Evolutionary conservation across 2,797 vertebrate genomes (phyloP).

Genomic region (Lacerta bilineata): DNA sequence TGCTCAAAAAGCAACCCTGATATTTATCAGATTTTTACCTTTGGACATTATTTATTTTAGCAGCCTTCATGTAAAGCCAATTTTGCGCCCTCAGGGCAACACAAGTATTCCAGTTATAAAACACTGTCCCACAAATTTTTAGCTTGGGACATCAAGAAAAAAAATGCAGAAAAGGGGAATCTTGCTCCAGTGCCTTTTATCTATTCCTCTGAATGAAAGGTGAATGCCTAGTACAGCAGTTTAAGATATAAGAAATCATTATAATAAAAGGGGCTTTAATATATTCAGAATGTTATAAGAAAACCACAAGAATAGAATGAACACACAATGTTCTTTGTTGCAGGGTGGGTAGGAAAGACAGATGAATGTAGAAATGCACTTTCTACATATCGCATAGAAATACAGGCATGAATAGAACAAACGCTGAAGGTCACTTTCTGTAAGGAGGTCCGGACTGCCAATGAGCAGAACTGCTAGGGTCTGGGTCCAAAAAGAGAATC

Average conservation of each 20-base stretch:
- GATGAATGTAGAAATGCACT: neutral
- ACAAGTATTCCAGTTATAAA: neutral
- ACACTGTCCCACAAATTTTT: constrained; percentile 9
- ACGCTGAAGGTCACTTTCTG: neutral
- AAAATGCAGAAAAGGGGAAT: constrained; percentile 7
- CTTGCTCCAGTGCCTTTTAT: neutral
- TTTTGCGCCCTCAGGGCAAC: neutral
- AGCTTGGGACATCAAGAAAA: constrained; percentile 27
- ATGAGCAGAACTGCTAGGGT: neutral
- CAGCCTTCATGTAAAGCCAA: neutral
- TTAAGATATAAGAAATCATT: constrained; percentile 13
- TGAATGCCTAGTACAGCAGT: neutral
- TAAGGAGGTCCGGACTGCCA: too few species aligned
- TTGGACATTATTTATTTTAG: constrained; percentile 8
- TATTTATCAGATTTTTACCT: constrained; percentile 10
- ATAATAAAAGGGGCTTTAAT: neutral
- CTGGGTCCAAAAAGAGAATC: neutral
- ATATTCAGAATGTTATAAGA: neutral
- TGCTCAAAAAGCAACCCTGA: neutral
- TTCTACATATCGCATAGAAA: neutral
- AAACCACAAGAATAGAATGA: neutral
- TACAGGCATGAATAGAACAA: neutral
- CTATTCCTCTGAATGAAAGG: constrained; percentile 6
- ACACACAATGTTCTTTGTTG: neutral
- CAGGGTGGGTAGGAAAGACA: neutral